Conservation (phyloP, 2,797 vertebrate species). For the Typhlichthys eigenmanni region DNA sequence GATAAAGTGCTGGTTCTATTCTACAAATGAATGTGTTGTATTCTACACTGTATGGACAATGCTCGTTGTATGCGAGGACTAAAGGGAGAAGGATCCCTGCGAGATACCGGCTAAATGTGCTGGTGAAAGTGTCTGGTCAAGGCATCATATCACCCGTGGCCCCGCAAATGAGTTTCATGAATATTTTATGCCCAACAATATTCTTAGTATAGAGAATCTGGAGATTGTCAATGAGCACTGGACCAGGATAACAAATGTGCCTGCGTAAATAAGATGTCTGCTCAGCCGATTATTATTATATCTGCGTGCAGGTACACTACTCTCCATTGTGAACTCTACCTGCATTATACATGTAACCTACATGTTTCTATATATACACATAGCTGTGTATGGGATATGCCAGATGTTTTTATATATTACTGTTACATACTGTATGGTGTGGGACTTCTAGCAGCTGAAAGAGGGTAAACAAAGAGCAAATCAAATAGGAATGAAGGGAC, state of each 20-base stretch:
- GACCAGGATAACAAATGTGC: constrained; percentile 72
- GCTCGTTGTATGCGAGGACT: too few species aligned
- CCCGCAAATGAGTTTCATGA: constrained; percentile 69
- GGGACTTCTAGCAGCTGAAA: too few species aligned
- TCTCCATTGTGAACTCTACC: constrained; percentile 4
- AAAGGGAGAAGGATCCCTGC: constrained; percentile 26
- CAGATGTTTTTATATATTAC: neutral
- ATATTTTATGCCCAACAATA: constrained; percentile 72
- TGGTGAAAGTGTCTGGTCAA: constrained; percentile 47
- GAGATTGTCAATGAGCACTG: constrained; percentile 67
- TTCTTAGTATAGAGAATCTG: constrained; percentile 65
- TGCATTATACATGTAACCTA: constrained; percentile 16
- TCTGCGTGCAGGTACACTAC: constrained; percentile 26
- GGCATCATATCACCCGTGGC: constrained; percentile 46
- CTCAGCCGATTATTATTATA: constrained; percentile 54
- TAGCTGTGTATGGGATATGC: neutral
- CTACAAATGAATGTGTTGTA: constrained; percentile 39
- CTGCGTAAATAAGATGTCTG: constrained; percentile 62
- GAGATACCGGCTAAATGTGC: constrained; percentile 45
- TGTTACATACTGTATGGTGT: too few species aligned
- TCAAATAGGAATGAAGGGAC: too few species aligned
- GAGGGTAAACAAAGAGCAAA: too few species aligned
- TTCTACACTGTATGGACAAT: too few species aligned
- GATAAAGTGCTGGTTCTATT: constrained; percentile 60
- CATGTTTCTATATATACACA: constrained; percentile 11